Base-by-base conservation (phyloP, 1,140 invertebrate species). In the Aphis gossypii region DNA sequence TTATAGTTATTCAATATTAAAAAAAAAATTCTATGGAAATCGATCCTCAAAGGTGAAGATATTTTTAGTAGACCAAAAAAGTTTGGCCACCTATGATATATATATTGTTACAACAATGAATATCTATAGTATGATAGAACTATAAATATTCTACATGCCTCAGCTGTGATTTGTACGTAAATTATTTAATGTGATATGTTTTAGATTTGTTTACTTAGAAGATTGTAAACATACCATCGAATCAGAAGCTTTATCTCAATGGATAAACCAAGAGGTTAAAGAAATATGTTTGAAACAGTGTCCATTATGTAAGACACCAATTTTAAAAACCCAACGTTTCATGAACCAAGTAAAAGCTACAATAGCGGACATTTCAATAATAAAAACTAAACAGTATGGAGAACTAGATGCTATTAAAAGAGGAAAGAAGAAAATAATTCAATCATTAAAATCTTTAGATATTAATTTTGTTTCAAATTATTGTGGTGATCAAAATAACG, bases 141-240 rank as follows among this genome's bases (percentile, higher is more conserved):
- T 68, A 68, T n/a, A 30, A 60, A 68, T 14, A 68, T n/a, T 30
- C 30, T 68, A 0, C 3, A 4, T 68, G 30, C 30, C 35, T 82
- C 6, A 82, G 35, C 68, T 82, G 35, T 82, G 20, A 82, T 82
- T 83, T 60, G 1, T 21, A 38, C 90, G 94, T 56, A 56, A 60
- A 60, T 68, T 68, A 68, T n/a, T n/a, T 14, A 68, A 68, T 76
- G 23, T 14, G 2, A 14, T n/a, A 51, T 93, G 60, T 94, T 94
- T 89, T 93, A 96, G 96, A 94, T 97, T 97, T 95, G 95, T 97
- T 83, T 94, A 95, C 56, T 94, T 97, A 38, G 95, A 96, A 94
- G 97, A 97, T 94, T 97, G 97, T 95, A 94, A 95, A 14, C 97
- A 97, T 94, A 94, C 96, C 11, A 95, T 97, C 94, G 97, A 97